A percentile compares a stretch with the other conserved stretches of the same genome.
These are phyloP conservation scores for Theodoxus fluviatilis DNA, from an alignment of 2,888 invertebrate species.

Conservation along the genomic window DNA sequence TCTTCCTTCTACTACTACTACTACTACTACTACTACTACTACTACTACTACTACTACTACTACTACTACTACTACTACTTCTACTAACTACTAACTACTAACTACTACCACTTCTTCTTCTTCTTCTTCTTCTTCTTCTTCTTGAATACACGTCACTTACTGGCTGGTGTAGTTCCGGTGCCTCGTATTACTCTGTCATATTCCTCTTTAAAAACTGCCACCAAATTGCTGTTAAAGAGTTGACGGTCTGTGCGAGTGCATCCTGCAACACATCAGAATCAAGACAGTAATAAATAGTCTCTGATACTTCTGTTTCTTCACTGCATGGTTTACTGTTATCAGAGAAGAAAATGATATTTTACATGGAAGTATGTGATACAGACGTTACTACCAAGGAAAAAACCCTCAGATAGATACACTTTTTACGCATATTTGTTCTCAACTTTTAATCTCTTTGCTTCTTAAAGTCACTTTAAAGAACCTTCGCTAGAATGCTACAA, in stretches of 20 bases:
- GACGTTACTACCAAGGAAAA: not conserved
- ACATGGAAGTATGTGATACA: not conserved
- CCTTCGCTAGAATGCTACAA: too few species aligned
- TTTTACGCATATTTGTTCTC: too few species aligned
- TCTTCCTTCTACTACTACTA: too few species aligned
- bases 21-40: too few species aligned
- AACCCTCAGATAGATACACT: too few species aligned
- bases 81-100: too few species aligned
- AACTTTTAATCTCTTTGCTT: too few species aligned
- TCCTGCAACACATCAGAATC: slow-evolving; percentile 61
- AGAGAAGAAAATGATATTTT: not conserved
- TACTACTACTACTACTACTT: too few species aligned
- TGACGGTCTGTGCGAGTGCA: slow-evolving; percentile 80
- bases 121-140: too few species aligned
- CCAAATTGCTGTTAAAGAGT: slow-evolving; percentile 83
- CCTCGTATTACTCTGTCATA: slow-evolving; percentile 64
- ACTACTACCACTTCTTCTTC: too few species aligned
- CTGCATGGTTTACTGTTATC: not conserved
- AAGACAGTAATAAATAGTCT: not conserved
- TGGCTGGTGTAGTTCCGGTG: slow-evolving; percentile 4
- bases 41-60: too few species aligned
- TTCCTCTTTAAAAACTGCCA: slow-evolving; percentile 85
- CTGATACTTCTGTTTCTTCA: not conserved
- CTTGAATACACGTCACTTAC: not conserved
- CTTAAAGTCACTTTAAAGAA: too few species aligned